Conservation (phyloP, 2,797 vertebrate species). For the Hypotaenidia okinawae region DNA sequence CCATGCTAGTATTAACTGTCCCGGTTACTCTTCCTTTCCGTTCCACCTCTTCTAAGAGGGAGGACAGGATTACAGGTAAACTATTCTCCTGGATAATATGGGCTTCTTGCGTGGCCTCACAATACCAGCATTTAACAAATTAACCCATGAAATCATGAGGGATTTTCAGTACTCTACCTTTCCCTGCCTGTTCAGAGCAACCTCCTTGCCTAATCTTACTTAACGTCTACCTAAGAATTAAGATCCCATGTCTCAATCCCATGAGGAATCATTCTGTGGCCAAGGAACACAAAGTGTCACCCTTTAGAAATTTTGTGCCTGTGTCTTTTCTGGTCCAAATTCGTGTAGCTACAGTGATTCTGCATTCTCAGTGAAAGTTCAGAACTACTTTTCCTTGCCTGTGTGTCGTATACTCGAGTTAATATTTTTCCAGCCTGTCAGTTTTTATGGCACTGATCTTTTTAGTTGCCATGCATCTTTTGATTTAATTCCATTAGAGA, state of each 20-base stretch:
- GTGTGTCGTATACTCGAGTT: not conserved
- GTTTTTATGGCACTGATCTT: slow-evolving; percentile 55
- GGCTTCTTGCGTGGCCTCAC: not conserved
- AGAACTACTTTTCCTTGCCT: slow-evolving; percentile 29
- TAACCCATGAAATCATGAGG: not conserved
- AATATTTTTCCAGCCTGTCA: slow-evolving; percentile 55
- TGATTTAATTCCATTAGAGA: slow-evolving; percentile 42
- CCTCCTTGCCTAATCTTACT: not conserved
- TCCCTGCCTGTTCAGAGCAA: not conserved
- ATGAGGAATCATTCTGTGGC: not conserved
- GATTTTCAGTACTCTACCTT: not conserved
- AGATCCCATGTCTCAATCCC: not conserved
- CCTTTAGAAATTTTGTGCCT: not conserved
- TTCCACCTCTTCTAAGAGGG: not conserved
- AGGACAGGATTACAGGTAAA: not conserved
- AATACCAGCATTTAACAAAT: not conserved
- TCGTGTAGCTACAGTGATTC: not conserved
- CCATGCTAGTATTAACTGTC: not conserved
- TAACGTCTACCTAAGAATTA: not conserved
- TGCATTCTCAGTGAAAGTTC: slow-evolving; percentile 12
- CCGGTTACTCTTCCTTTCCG: not conserved
- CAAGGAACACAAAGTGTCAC: not conserved
- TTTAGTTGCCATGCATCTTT: slow-evolving; percentile 39
- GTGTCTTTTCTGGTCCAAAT: not conserved
- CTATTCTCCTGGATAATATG: not conserved